These are phyloP conservation scores for Chrysochloris asiatica DNA, from an alignment of 2,113 vertebrate genomes.

Conservation along the genomic window DNA sequence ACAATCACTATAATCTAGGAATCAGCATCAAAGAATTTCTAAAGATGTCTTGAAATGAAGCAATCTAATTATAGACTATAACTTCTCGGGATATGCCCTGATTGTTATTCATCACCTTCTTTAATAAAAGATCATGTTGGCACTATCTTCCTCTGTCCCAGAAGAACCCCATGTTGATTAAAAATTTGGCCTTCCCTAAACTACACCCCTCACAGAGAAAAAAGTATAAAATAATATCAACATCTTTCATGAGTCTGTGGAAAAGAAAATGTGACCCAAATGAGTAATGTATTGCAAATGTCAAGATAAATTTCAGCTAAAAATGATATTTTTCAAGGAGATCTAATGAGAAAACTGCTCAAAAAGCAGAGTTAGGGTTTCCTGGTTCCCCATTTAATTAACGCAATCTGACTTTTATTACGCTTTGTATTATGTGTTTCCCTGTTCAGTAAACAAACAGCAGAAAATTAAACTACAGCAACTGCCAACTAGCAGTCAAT, in stretches of 20 bases:
- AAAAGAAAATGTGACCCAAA: constrained; percentile 58
- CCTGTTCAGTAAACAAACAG: constrained; percentile 85
- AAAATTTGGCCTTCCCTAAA: not conserved
- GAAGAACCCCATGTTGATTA: not conserved
- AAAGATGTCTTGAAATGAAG: constrained; percentile 40
- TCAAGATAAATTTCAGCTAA: constrained; percentile 81
- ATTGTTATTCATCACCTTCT: not conserved
- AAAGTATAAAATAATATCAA: not conserved
- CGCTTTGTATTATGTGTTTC: constrained; percentile 83
- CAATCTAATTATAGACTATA: not conserved
- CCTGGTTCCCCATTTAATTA: constrained; percentile 85
- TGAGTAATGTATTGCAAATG: constrained; percentile 74
- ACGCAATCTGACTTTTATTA: constrained; percentile 86
- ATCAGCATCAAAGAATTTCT: constrained; percentile 48
- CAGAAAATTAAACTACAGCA: constrained; percentile 85
- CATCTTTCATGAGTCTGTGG: not conserved
- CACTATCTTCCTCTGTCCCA: not conserved
- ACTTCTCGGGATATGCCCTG: not conserved
- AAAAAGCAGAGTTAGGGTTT: constrained; percentile 83
- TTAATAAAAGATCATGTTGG: not conserved
- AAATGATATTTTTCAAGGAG: constrained; percentile 81
- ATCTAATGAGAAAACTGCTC: constrained; percentile 81
- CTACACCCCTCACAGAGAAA: not conserved
- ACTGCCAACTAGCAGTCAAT: constrained; percentile 86
- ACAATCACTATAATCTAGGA: not conserved